phyloP scores from a whole-genome alignment of 2,113 vertebrate species.

The Bombycilla garrulus region DNA sequence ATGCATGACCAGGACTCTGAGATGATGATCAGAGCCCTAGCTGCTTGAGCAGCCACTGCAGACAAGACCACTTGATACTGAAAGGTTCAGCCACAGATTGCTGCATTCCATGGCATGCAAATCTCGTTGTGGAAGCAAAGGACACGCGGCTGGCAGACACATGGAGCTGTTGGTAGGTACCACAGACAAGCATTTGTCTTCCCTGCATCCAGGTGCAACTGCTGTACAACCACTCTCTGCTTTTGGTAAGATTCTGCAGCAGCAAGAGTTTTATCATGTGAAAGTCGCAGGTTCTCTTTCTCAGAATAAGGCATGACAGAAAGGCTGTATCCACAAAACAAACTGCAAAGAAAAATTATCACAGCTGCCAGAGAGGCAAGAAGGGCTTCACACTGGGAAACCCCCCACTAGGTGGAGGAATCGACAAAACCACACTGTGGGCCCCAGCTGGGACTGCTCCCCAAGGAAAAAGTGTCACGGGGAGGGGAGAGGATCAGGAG shows the following conservation, averaged over 20 bases:
- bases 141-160: background rate
- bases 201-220: background rate
- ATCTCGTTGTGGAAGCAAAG: background rate
- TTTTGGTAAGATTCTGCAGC: background rate
- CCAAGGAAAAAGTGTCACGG: background rate
- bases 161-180: fast-evolving
- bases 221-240: background rate
- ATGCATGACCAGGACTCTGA: background rate
- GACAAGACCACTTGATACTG: background rate
- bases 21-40: background rate
- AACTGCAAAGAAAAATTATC: background rate
- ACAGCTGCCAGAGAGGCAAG: background rate
- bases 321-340: background rate
- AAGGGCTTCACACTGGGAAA: background rate
- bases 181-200: fast-evolving
- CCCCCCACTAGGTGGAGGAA: background rate
- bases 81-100: background rate
- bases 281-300: background rate
- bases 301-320: background rate
- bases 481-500: background rate
- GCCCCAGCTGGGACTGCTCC: background rate
- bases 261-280: background rate
- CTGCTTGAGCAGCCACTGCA: background rate
- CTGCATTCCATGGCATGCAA: background rate
- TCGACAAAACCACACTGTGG: background rate